These are phyloP conservation scores for Frankliniella intonsa DNA, from an alignment of 2,888 invertebrate species.

Conservation along the genomic window DNA sequence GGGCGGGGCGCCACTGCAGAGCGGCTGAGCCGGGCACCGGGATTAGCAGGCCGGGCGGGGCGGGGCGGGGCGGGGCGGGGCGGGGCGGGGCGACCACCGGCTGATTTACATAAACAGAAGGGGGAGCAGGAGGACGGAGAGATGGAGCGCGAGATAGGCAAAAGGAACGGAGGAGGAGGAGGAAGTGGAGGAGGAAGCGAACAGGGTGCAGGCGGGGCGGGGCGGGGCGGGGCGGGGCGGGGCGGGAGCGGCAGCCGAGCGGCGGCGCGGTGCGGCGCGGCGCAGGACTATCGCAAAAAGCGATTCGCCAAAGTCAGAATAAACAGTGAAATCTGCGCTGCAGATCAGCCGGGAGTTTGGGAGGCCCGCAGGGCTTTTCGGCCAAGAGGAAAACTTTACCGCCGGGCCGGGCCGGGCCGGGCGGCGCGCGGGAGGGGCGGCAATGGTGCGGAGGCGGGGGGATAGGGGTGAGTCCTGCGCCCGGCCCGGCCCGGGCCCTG, in stretches of 20 bases:
- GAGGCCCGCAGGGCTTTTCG: constrained; percentile 20
- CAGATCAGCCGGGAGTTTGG: constrained; percentile 21
- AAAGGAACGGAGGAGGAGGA: not conserved
- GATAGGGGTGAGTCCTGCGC: not conserved
- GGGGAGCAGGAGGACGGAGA: not conserved
- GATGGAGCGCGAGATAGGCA: not conserved
- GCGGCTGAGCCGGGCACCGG: not conserved
- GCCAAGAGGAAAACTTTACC: not conserved
- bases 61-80: constrained; percentile 20
- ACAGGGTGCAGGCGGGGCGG: no score
- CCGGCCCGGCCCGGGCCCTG: no score
- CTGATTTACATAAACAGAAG: constrained; percentile 25
- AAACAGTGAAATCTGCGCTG: constrained; percentile 25
- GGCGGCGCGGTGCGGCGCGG: not conserved
- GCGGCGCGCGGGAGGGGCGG: not conserved
- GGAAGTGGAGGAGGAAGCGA: not conserved
- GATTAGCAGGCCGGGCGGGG: constrained; percentile 13
- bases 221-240: no score
- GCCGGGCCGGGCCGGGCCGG: not conserved
- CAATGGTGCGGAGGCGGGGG: not conserved
- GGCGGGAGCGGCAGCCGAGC: not conserved
- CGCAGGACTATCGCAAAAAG: constrained; percentile 14
- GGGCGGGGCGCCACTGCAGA: no score
- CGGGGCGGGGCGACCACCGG: not conserved
- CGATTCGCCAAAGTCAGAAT: constrained; percentile 24